Evolutionary conservation across 2,797 vertebrate genomes (phyloP).

Genomic region (Rhynchotus rufescens): DNA sequence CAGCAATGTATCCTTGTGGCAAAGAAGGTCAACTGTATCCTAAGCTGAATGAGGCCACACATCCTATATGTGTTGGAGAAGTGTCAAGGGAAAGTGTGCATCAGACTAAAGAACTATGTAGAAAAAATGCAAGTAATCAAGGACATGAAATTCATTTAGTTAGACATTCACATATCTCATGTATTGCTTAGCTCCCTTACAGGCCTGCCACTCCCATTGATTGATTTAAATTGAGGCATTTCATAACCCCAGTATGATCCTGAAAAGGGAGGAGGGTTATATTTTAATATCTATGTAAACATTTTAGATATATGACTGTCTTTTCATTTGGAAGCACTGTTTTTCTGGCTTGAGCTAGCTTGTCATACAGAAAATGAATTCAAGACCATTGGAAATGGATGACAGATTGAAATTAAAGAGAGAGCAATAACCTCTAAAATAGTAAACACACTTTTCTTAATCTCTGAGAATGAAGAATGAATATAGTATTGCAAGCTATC

Average conservation of each 20-base stretch:
- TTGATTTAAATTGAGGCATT: background rate
- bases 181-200: background rate
- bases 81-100: background rate
- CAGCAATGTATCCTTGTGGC: too few species aligned
- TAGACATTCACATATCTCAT: background rate
- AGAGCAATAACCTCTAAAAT: background rate
- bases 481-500: background rate
- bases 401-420: background rate
- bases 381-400: background rate
- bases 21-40: too few species aligned
- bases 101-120: background rate
- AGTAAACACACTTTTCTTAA: conserved; percentile 26
- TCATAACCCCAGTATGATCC: background rate
- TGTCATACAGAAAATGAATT: background rate
- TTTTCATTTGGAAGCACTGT: background rate
- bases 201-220: background rate
- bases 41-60: too few species aligned
- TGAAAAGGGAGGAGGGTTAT: background rate
- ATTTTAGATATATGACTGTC: background rate
- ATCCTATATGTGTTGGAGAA: background rate
- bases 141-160: background rate
- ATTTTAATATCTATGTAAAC: background rate
- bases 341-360: background rate
- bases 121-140: background rate
- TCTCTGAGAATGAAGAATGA: background rate